phyloP scores from a whole-genome alignment of 2,113 vertebrate species.

The Cisticola juncidis region DNA sequence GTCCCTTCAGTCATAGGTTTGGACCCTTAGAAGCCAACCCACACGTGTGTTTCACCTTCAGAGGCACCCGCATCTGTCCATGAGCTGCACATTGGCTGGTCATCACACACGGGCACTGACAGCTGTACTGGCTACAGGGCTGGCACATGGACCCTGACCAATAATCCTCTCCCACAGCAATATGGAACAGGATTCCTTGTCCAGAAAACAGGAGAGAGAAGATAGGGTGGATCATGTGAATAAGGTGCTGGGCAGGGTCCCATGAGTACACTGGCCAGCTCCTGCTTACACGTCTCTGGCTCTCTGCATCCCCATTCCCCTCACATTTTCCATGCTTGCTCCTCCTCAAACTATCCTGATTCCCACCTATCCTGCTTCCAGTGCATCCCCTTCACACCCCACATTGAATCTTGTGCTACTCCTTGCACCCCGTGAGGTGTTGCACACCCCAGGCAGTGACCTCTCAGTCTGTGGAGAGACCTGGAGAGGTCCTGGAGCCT shows the following conservation, averaged over 20 bases:
- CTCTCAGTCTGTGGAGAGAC: background rate
- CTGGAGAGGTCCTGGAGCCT: background rate
- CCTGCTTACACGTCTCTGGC: fast-evolving
- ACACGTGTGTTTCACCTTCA: fast-evolving
- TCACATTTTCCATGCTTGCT: background rate
- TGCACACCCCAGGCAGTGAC: fast-evolving
- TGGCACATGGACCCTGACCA: background rate
- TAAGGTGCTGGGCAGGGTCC: fast-evolving
- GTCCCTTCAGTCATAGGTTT: background rate
- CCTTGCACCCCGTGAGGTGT: background rate
- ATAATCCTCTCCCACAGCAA: fast-evolving
- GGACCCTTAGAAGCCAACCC: fast-evolving
- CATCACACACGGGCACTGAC: fast-evolving
- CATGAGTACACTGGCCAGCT: fast-evolving
- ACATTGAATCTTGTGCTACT: background rate
- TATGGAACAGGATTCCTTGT: fast-evolving
- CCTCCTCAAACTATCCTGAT: background rate
- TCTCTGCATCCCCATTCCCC: background rate
- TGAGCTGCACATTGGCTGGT: background rate
- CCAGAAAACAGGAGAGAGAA: background rate
- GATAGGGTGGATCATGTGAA: fast-evolving
- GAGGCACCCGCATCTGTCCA: background rate
- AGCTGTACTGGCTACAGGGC: fast-evolving
- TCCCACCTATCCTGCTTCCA: background rate
- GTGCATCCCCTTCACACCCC: background rate